These are phyloP conservation scores for Gallinago stenura DNA, from an alignment of 2,797 vertebrate genomes.

Conservation along the genomic window DNA sequence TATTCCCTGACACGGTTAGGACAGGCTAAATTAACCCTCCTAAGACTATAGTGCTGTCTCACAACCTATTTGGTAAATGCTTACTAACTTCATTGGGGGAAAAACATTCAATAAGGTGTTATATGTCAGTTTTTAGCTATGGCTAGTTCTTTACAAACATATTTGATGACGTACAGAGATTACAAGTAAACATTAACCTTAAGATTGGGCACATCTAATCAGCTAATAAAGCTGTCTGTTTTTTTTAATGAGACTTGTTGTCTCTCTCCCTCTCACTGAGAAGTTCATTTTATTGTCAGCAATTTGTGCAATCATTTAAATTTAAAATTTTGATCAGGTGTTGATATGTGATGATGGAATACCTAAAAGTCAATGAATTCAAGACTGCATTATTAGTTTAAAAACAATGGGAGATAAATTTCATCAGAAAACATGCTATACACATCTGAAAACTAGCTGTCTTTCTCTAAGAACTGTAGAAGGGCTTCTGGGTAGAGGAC, in stretches of 20 bases:
- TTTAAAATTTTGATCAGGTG: not conserved
- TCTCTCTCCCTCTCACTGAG: not conserved
- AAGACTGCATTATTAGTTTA: not conserved
- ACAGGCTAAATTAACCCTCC: slow-evolving; percentile 74
- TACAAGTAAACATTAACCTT: not conserved
- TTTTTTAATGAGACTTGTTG: not conserved
- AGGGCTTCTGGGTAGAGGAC: not conserved
- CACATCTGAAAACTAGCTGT: not conserved
- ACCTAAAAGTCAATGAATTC: not conserved
- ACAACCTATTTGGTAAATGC: not conserved
- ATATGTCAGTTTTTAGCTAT: not conserved
- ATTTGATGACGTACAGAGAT: not conserved
- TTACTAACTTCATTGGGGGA: not conserved
- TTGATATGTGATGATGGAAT: not conserved
- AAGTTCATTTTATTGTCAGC: not conserved
- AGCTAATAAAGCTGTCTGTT: not conserved
- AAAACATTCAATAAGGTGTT: not conserved
- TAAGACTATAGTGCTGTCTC: slow-evolving; percentile 47
- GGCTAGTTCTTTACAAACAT: not conserved
- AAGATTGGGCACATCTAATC: not conserved
- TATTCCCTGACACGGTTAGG: slow-evolving; percentile 60
- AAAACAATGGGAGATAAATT: not conserved
- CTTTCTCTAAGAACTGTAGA: not conserved
- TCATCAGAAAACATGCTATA: not conserved
- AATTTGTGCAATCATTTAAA: not conserved